Evolutionary conservation across 1,140 invertebrate genomes (phyloP), one percentile per base, ranked within the genome.

Genomic region (Drosophila prosaltans): DNA sequence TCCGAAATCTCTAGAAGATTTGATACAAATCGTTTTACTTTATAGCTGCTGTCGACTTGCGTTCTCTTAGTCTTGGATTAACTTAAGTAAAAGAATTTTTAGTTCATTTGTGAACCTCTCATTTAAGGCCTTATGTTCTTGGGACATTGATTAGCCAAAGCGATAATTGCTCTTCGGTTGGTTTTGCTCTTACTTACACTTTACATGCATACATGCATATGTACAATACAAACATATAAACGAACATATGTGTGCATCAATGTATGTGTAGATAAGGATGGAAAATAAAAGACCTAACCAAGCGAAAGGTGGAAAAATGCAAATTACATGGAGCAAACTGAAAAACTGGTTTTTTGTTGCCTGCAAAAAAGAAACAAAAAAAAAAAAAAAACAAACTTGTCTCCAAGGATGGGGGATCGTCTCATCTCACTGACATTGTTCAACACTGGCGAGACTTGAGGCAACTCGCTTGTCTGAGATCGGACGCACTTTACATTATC

Each of bases 401-500:
- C 30, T 21, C 39, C 45, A 68, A 51, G 21, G 45, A 51, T 51
- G 45, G 45, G 45, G 72, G 65, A 67, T 63, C 21, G 70, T 74
- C 60, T 63, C 60, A 51, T 51, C 43, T 30, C 11, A 21, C 24
- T 41, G n/a, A n/a, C 65, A 55, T 64, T 74, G 28, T 40, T 30
- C 55, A 69, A 74, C 71, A 69, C 72, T 75, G 66, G 21, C 24
- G 24, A 51, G 30, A 45, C 57, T 32, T 16, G 32, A 40, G 41
- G 26, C 26, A 24, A 21, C 24, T n/a, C 26, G 32, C 55, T 81
- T 81, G 78, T 80, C 78, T 76, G 78, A 51, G 45, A 81, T 81
- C 78, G 72, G 51, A 80, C 78, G 77, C 78, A 80, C 78, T 80
- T 80, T 67, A 80, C 78, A 75, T 69, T 71, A 80, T 80, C 78